phyloP scores from a whole-genome alignment of 2,113 vertebrate species.

The Lampris megalopsis region DNA sequence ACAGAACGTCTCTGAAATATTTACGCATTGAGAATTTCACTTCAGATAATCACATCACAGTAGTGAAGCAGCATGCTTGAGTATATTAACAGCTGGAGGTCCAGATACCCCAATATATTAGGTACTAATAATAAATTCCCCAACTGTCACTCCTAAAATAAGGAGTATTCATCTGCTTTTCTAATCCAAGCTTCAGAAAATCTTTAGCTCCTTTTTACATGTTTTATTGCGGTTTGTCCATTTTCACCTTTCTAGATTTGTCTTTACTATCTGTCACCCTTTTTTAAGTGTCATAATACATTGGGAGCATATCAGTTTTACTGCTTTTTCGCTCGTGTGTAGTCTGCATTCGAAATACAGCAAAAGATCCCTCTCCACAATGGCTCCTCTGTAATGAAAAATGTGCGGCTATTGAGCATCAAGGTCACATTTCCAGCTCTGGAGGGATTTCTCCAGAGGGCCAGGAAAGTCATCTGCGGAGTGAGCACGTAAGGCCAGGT shows the following conservation, averaged over 20 bases:
- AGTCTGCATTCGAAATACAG: conserved; percentile 7
- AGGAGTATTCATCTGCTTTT: too few relatives aligned
- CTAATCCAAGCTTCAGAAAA: not conserved
- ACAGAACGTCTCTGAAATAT: too few relatives aligned
- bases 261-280: not conserved
- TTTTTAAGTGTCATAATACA: conserved; percentile 20
- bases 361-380: conserved; percentile 17
- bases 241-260: conserved; percentile 2
- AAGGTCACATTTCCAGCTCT: conserved; percentile 52
- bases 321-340: not conserved
- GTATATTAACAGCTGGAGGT: too few relatives aligned
- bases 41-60: too few relatives aligned
- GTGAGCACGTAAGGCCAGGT: conserved; percentile 52
- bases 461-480: conserved; percentile 37
- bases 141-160: too few relatives aligned
- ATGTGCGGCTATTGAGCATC: conserved; percentile 54
- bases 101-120: too few relatives aligned
- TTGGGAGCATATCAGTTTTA: conserved; percentile 9
- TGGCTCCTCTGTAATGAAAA: conserved; percentile 45
- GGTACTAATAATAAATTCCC: too few relatives aligned
- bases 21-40: too few relatives aligned
- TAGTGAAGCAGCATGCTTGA: too few relatives aligned
- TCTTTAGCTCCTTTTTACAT: conserved; percentile 5
- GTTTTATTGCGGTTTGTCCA: not conserved
- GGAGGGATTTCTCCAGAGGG: conserved; percentile 52